Base-by-base conservation (phyloP, 2,888 invertebrate genomes). In the Polyommatus iphigenia region DNA sequence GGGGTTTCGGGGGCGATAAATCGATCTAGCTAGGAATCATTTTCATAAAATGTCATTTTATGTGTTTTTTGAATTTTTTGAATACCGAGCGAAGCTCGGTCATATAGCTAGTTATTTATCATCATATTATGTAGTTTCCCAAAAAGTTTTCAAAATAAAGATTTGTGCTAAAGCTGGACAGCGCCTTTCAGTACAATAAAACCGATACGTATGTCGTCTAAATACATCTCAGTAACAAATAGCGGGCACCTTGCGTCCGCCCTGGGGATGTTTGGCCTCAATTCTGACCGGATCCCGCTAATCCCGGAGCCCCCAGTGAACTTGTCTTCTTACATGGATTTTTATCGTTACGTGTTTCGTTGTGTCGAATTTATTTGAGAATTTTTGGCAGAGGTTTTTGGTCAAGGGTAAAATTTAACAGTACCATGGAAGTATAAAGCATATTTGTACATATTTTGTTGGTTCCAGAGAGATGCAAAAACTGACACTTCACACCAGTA, bases 281-380 rank as follows among this genome's bases (percentile, higher is more conserved):
- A 90, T 90, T 90, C 89, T 85, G 87, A 88, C 89, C 88, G 89
- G 89, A 91, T 90, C 88, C 87, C 86, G 87, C 88, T 91, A 91
- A 91, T 92, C 91, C 89, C 83, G 83, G 81, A 83, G 81, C 85
- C 88, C 88, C 85, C 89, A 78, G 80, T 81, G 88, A 85, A 84
- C 81, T 83, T 82, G 83, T 85, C 84, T 85, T 82, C 83, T 84
- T 86, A 86, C 87, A 57, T 77, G 81, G 84, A 77, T 29, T 79
- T 75, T 57, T 75, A 78, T 77, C 78, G 78, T 78, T 75, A 32
- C 78, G 18, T 57, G 73, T 79, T 78, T 75, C 71, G 75, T 77
- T 54, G 36, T 79, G 29, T 62, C 57, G 73, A 4, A 36, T 54
- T 29, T 57, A 29, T 36, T 57, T 24, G 8, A 36, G 24, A 54